A percentile compares a stretch with the other conserved stretches of the same genome.
Conservation (phyloP, 2,888 invertebrate genomes). For the Melanophora roralis region DNA sequence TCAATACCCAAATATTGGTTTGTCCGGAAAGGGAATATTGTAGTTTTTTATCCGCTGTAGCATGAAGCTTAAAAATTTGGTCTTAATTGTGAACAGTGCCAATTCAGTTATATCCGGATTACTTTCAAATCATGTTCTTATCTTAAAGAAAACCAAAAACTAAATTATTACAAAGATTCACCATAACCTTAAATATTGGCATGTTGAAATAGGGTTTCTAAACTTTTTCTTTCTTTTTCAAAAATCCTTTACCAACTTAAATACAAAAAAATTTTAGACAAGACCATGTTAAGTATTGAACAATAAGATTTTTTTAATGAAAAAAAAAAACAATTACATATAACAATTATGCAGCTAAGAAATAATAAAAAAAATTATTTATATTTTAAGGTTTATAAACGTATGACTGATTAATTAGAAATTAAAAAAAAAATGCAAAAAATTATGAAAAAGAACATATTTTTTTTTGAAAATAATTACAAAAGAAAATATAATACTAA, state of each 20-base stretch:
- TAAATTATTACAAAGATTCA: too few species aligned
- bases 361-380: constrained; percentile 32
- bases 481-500: neutral
- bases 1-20: too few species aligned
- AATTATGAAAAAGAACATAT: constrained; percentile 28
- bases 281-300: constrained; percentile 61
- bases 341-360: constrained; percentile 53
- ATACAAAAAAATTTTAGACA: constrained; percentile 25
- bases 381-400: constrained; percentile 49
- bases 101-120: too few species aligned
- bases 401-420: constrained; percentile 57
- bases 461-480: neutral
- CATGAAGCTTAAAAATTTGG: too few species aligned
- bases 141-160: too few species aligned
- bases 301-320: constrained; percentile 47
- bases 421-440: constrained; percentile 21
- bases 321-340: constrained; percentile 7
- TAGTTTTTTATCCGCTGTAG: too few species aligned
- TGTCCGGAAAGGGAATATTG: too few species aligned
- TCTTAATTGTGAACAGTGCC: too few species aligned
- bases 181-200: too few species aligned
- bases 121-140: too few species aligned
- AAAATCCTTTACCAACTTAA: constrained; percentile 28
- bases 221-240: neutral
- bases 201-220: too few species aligned